Percentiles rank a stretch among this genome's conserved stretches.
Conservation (phyloP, 1,140 invertebrate species). For the Palaemon carinicauda region DNA sequence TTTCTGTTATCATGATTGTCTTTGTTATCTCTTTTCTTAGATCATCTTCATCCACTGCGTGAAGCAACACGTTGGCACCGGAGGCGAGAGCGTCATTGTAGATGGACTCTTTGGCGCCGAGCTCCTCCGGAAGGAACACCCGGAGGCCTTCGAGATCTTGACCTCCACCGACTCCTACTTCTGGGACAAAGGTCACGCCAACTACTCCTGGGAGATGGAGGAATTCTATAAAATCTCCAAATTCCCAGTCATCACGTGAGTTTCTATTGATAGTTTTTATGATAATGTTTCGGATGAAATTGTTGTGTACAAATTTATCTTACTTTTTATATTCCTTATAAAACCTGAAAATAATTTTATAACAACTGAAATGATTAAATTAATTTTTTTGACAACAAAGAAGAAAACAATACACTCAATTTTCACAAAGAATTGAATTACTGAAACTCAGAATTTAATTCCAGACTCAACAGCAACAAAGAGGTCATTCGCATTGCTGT, state of each 20-base stretch:
- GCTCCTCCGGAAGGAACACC: conserved; percentile 69
- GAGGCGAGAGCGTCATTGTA: conserved; percentile 72
- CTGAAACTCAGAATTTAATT: conserved; percentile 13
- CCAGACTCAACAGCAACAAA: conserved; percentile 68
- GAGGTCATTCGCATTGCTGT: conserved; percentile 71
- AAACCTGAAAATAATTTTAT: no score
- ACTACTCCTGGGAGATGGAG: conserved; percentile 51
- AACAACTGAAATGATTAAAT: no score
- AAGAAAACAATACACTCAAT: not conserved
- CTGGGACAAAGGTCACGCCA: conserved; percentile 58
- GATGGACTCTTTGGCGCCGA: conserved; percentile 72
- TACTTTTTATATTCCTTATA: no score
- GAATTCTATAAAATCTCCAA: conserved; percentile 55
- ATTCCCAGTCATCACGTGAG: conserved; percentile 47
- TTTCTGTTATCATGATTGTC: not conserved
- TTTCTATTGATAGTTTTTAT: not conserved
- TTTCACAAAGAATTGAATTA: not conserved
- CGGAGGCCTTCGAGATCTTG: conserved; percentile 69
- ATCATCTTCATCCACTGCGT: conserved; percentile 74
- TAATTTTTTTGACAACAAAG: not conserved
- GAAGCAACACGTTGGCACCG: conserved; percentile 71
- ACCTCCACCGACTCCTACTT: conserved; percentile 70
- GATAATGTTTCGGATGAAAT: no score
- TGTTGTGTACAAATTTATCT: no score
- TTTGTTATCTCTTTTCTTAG: conserved; percentile 55